Base-by-base conservation (phyloP, 2,888 invertebrate species). In the Sceliomorpha sp. region DNA sequence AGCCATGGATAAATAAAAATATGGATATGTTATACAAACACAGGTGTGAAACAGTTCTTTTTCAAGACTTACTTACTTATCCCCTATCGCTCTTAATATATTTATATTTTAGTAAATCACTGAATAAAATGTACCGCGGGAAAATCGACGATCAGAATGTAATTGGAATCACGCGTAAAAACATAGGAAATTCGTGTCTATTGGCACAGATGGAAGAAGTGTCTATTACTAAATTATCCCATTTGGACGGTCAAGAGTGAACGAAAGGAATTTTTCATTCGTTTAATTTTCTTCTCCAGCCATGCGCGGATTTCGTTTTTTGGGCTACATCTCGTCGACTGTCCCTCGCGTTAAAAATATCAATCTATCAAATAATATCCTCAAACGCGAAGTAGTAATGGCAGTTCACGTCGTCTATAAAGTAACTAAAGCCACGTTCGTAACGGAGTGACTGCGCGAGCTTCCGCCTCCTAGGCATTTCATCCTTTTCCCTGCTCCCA, bases 341-440 rank as follows among this genome's bases (percentile, higher is more conserved):
- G 84, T 84, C 80, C 59, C 60, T 47, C 73, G 73, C 76, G 75
- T 83, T 86, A 80, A 82, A 83, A 81, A 80, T 76, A 78, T 83
- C 85, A 83, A 86, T 85, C 86, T 79, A 83, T 86, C 84, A 85
- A 77, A 62, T 69, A 59, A 47, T 73, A 67, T 66, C 73, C 73
- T 71, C 70, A 70, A 63, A 56, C 51, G 55, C 47, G 31, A 60
- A 50, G 44, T 31, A 45, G 53, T 20, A 44, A 69, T 70, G 70
- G 60, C 63, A 70, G 63, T 67, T 62, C 66, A 68, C 60, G 62
- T 66, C 32, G 45, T 37, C 29, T 60, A 39, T 8, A 20, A 36
- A 71, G 53, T 39, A 50, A 67, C 56, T 64, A 66, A 67, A 68
- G 69, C 68, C 59, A 47, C 51, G 45, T 44, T 51, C 32, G 26